These are phyloP conservation scores for Hyphantria cunea DNA, from an alignment of 1,140 invertebrate genomes.

Conservation along the genomic window DNA sequence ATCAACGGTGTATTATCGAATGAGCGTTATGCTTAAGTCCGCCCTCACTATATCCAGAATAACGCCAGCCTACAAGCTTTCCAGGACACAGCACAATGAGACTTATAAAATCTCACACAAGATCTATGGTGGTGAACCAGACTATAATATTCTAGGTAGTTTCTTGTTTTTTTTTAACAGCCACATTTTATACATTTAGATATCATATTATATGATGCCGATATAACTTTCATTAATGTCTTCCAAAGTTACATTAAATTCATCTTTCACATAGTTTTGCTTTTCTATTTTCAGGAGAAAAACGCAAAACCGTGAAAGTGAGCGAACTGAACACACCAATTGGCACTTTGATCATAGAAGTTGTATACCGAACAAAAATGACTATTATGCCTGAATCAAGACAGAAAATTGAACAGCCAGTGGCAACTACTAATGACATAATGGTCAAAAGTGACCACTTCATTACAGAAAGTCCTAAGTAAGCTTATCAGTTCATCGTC, in stretches of 20 bases:
- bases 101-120: conserved; percentile 68
- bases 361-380: conserved; percentile 70
- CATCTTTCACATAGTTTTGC: neutral
- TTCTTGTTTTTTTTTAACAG: no score
- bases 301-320: conserved; percentile 65
- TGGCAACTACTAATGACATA: conserved; percentile 39
- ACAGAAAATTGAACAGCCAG: conserved; percentile 33
- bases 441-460: conserved; percentile 75
- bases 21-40: conserved; percentile 74
- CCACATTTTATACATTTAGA: no score
- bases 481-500: neutral
- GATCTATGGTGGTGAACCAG: conserved; percentile 69
- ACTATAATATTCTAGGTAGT: conserved; percentile 62
- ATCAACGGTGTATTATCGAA: conserved; percentile 67
- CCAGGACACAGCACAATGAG: conserved; percentile 64
- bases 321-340: conserved; percentile 65
- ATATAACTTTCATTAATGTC: no score
- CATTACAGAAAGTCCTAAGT: conserved; percentile 54
- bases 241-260: no score
- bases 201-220: no score
- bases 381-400: conserved; percentile 58
- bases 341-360: conserved; percentile 63
- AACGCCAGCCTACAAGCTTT: conserved; percentile 71
- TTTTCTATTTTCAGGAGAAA: conserved; percentile 53
- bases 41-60: conserved; percentile 70